Percentiles rank a stretch among this genome's conserved stretches.
These are phyloP conservation scores for Chaenocephalus aceratus DNA, from an alignment of 2,113 vertebrate species.

Conservation along the genomic window DNA sequence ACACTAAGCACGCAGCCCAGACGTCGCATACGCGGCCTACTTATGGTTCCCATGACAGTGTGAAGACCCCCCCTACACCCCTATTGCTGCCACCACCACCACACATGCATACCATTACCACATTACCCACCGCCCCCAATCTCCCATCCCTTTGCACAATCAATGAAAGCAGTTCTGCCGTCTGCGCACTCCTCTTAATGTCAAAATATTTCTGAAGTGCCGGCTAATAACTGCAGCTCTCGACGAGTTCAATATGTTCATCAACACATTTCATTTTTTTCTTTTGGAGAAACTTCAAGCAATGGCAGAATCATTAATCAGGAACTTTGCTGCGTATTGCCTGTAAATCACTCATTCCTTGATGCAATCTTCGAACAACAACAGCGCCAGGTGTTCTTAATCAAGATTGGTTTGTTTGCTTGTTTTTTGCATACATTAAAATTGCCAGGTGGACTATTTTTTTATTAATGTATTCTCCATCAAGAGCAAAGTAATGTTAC, in stretches of 20 bases:
- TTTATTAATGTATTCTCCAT: constrained; percentile 68
- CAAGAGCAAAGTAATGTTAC: constrained; percentile 66
- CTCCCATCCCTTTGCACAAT: constrained; percentile 39
- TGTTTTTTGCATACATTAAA: constrained; percentile 67
- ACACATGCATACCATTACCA: constrained; percentile 58
- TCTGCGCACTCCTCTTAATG: constrained; percentile 22
- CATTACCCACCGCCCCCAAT: constrained; percentile 26
- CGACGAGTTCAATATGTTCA: constrained; percentile 69
- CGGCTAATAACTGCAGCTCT: constrained; percentile 56
- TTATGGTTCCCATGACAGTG: constrained; percentile 62
- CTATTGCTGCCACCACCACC: constrained; percentile 10
- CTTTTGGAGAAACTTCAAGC: constrained; percentile 50
- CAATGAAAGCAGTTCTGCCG: constrained; percentile 18
- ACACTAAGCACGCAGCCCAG: constrained; percentile 65
- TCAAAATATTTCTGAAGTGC: constrained; percentile 63
- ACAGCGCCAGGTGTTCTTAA: constrained; percentile 67
- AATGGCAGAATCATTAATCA: constrained; percentile 67
- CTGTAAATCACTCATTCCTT: constrained; percentile 59
- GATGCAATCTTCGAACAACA: constrained; percentile 58
- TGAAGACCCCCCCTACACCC: constrained; percentile 22
- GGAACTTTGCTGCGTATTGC: constrained; percentile 50
- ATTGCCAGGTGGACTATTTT: constrained; percentile 70
- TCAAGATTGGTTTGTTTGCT: constrained; percentile 69
- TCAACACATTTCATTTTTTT: constrained; percentile 42
- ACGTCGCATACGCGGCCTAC: constrained; percentile 57